Evolutionary conservation across 1,140 invertebrate genomes (phyloP), one percentile per base, ranked within the genome.

Genomic region (Cherax quadricarinatus): DNA sequence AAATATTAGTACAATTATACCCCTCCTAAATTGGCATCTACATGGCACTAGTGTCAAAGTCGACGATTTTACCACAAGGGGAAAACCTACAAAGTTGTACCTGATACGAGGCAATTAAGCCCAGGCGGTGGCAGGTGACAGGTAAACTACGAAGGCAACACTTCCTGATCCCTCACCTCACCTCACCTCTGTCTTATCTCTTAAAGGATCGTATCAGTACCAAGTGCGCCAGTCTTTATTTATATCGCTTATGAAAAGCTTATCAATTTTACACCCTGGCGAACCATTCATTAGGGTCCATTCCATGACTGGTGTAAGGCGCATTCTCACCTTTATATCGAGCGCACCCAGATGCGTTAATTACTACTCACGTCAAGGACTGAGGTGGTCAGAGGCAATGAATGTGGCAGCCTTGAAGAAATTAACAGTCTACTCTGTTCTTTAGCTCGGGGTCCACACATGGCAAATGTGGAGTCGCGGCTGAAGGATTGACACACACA

Each of bases 201-300:
- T 62, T 18, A 66, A 86, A 66, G 51, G 30, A 62, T 49, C 66
- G 66, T 62, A 86, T 87, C 51, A 48, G 49, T 79, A 49, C 49
- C 73, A 48, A 79, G 18, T 30, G 30, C 49, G 5, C 75, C 21
- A 12, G 10, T 62, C 24, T 70, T 89, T 89, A 89, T 83, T 75
- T 83, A 83, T 70, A 90, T 78, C 57, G 49, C 57, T 66, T 85
- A 90, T 78, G 88, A 90, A 83, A 85, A 60, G 62, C 88, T 78
- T 84, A 90, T 90, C 82, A 90, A 78, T 90, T 85, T 90, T 84
- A 90, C 85, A 82, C 88, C 82, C 88, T 78, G 48, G 81, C 70
- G 88, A 90, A 60, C 81, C 82, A 48, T 90, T 84, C 88, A 85
- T 85, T 85, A 57, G 73, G 81, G 81, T 75, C 62, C 82, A 78